A percentile compares a stretch with the other conserved stretches of the same genome.
Conservation (phyloP, 2,797 vertebrate genomes). For the Phoxinus dragarum region DNA sequence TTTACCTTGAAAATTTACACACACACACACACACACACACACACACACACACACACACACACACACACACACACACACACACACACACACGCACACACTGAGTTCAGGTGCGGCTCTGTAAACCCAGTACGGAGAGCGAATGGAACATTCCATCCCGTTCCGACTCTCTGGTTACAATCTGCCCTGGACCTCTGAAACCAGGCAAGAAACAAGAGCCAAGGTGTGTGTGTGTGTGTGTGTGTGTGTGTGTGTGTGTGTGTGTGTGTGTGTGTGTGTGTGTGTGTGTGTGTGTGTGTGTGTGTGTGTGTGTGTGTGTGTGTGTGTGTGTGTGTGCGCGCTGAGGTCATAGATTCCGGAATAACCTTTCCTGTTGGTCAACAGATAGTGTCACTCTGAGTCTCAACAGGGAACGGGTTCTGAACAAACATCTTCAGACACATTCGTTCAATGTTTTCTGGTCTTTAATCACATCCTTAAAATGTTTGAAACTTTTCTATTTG, state of each 20-base stretch:
- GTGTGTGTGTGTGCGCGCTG: constrained; percentile 31
- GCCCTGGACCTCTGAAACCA: constrained; percentile 50
- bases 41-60: too few relatives aligned
- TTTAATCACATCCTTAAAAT: background rate
- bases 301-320: constrained; percentile 50
- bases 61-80: too few relatives aligned
- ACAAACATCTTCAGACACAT: background rate
- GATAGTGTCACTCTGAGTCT: constrained; percentile 36
- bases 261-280: constrained; percentile 46
- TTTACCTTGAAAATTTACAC: too few relatives aligned
- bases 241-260: too few relatives aligned
- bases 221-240: constrained; percentile 18
- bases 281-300: constrained; percentile 51
- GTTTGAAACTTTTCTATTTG: too few relatives aligned
- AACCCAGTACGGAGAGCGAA: constrained; percentile 29
- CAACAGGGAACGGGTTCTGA: background rate
- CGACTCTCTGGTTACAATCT: constrained; percentile 64
- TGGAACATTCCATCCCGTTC: constrained; percentile 58
- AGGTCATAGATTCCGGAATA: constrained; percentile 56
- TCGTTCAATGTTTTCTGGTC: background rate
- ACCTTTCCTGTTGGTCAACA: constrained; percentile 40
- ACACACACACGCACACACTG: too few relatives aligned
- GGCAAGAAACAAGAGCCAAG: constrained; percentile 60
- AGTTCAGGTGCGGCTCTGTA: constrained; percentile 29
- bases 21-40: too few relatives aligned